Evolutionary conservation across 2,888 invertebrate species (phyloP).

Genomic region (Pediacus dermestoides): DNA sequence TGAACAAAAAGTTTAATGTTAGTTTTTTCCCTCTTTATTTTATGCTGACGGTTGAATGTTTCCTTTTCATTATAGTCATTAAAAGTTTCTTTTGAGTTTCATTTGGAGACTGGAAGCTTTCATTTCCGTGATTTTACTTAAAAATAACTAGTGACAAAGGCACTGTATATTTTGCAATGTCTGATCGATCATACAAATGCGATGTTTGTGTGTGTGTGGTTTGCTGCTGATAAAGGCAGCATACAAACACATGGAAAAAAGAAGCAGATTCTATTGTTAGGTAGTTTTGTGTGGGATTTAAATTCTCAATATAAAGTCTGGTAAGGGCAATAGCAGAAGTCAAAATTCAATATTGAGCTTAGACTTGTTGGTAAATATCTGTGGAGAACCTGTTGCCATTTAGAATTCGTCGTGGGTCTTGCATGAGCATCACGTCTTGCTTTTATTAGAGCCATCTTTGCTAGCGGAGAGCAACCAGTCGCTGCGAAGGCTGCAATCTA

Average conservation of each 20-base stretch:
- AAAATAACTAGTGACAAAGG: too few relatives aligned
- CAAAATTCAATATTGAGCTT: constrained; percentile 42
- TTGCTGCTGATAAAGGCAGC: too few relatives aligned
- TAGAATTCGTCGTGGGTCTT: constrained; percentile 43
- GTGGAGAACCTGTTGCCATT: constrained; percentile 46
- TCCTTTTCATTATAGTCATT: constrained; percentile 36
- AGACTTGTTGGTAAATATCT: constrained; percentile 39
- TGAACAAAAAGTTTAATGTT: too few relatives aligned
- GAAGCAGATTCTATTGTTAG: constrained; percentile 10
- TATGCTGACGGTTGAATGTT: constrained; percentile 19
- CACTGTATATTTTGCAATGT: too few relatives aligned
- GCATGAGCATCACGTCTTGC: constrained; percentile 45
- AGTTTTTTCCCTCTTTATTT: too few relatives aligned
- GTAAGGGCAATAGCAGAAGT: constrained; percentile 28
- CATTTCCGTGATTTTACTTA: constrained; percentile 33
- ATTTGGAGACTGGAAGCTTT: constrained; percentile 21
- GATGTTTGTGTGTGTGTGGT: too few relatives aligned
- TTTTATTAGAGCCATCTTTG: constrained; percentile 48
- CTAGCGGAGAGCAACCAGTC: constrained; percentile 43
- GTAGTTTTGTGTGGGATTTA: constrained; percentile 20
- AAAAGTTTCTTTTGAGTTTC: constrained; percentile 33
- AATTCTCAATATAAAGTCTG: constrained; percentile 21
- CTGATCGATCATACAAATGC: too few relatives aligned
- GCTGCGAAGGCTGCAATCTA: constrained; percentile 33
- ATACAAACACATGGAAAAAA: constrained; percentile 1